Base-by-base conservation (phyloP, 2,888 invertebrate genomes). In the Ferrisia virgata region DNA sequence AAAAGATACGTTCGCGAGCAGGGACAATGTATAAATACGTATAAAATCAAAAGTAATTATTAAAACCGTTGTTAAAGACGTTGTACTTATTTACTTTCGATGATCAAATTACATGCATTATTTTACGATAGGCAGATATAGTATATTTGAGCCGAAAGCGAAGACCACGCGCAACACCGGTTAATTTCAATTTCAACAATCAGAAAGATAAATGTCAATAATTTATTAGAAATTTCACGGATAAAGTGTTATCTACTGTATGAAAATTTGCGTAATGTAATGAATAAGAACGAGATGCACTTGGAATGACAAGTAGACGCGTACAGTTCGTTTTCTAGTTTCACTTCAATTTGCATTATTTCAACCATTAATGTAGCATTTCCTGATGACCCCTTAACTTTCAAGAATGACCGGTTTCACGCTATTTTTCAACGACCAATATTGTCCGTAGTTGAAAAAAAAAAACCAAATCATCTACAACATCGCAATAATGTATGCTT, bases 211-310 rank as follows among this genome's bases (percentile, higher is more conserved):
- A 72, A 72, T 72, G 72, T 72, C 72, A 36, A 72, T 72, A 72
- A 72, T 72, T 72, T 72, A 72, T 72, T 72, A 36, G 72, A 33
- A 72, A 72, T 72, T 72, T 72, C 72, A 72, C 72, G 72, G 72
- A 36, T 28, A 36, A 36, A 36, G 5, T 33, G 72, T 36, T 33
- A 69, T 31, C 43, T 43, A 18, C 47, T 47, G 2, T 72, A 72
- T 33, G 72, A 72, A 72, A 64, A 72, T 72, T 72, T 72, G 31
- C 72, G 33, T 72, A 72, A 72, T 72, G 72, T 33, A 33, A 72
- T 72, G 28, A 72, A 72, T 8, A 36, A 72, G n/a, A 72, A 22
- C 72, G n/a, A 31, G 72, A 72, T 72, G 72, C 72, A 72, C 13
- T 28, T 33, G 72, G 31, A 72, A 72, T 72, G 72, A 72, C 31